Percentiles rank a stretch among this genome's conserved stretches.
Evolutionary conservation across 2,113 vertebrate genomes (phyloP).

Genomic region (Archocentrus centrarchus): DNA sequence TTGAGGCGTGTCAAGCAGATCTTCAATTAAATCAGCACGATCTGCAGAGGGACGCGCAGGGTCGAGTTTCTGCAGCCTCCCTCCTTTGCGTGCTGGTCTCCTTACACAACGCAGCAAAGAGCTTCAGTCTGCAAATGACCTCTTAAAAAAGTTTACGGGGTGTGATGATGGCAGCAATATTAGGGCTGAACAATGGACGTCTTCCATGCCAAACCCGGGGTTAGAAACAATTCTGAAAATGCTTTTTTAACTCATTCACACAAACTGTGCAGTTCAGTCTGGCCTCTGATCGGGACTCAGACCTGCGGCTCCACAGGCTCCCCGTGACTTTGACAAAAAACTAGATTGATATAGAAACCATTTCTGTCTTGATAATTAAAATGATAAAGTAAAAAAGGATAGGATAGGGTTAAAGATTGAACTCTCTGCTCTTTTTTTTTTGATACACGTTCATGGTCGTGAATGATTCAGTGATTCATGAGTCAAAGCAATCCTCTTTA

Average conservation of each 20-base stretch:
- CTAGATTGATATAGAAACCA: too few species aligned
- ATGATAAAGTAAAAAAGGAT: too few species aligned
- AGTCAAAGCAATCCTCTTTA: too few species aligned
- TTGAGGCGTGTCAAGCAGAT: too few species aligned
- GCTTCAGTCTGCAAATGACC: background rate
- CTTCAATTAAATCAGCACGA: background rate
- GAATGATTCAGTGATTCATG: too few species aligned
- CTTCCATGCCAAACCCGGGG: background rate
- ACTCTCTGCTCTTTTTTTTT: too few species aligned
- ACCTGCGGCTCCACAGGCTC: too few species aligned
- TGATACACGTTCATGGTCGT: too few species aligned
- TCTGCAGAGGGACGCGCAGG: background rate
- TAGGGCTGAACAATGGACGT: background rate
- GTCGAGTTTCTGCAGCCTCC: background rate
- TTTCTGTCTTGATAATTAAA: too few species aligned
- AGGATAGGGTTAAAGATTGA: too few species aligned
- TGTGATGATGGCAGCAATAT: background rate
- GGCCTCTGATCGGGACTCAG: background rate
- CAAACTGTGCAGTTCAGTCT: background rate
- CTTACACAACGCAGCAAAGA: background rate
- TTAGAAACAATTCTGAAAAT: background rate
- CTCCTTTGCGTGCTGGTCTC: background rate
- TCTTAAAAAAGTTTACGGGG: background rate
- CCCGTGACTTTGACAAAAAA: too few species aligned
- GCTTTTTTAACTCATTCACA: background rate